A percentile compares a stretch with the other conserved stretches of the same genome.
phyloP scores from a whole-genome alignment of 2,113 vertebrate species.

The Trochalopteron elliotii region DNA sequence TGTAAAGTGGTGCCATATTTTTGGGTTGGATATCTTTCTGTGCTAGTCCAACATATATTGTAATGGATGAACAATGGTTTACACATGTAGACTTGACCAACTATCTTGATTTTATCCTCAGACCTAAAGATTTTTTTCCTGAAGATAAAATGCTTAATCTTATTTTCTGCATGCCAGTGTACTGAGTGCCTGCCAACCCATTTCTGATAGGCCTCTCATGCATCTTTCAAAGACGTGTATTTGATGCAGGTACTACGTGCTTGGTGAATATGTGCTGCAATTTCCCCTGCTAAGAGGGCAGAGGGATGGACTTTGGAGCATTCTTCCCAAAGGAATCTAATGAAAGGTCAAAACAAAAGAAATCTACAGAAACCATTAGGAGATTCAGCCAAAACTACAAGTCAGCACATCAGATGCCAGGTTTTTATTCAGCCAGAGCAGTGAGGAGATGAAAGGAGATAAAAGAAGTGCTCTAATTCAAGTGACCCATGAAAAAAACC shows the following conservation, averaged over 20 bases:
- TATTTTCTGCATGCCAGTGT: background rate
- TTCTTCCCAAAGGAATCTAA: background rate
- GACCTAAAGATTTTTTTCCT: background rate
- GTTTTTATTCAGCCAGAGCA: background rate
- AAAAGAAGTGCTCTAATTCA: background rate
- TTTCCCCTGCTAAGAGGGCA: background rate
- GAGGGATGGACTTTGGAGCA: accelerated
- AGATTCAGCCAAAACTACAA: background rate
- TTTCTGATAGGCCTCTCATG: background rate
- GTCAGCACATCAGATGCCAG: background rate
- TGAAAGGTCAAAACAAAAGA: background rate
- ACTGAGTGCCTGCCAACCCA: background rate
- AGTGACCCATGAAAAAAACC: background rate
- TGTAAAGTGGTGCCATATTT: background rate
- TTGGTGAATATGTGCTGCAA: background rate
- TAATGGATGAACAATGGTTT: background rate
- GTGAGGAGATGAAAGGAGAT: background rate
- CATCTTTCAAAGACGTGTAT: background rate
- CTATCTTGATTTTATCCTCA: background rate
- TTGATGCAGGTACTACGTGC: accelerated
- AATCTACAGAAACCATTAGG: background rate
- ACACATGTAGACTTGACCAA: background rate
- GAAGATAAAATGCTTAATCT: background rate
- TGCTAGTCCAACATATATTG: background rate
- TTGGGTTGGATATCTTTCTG: background rate